Conservation (phyloP, 2,888 invertebrate species). For the Apodemia zela region DNA sequence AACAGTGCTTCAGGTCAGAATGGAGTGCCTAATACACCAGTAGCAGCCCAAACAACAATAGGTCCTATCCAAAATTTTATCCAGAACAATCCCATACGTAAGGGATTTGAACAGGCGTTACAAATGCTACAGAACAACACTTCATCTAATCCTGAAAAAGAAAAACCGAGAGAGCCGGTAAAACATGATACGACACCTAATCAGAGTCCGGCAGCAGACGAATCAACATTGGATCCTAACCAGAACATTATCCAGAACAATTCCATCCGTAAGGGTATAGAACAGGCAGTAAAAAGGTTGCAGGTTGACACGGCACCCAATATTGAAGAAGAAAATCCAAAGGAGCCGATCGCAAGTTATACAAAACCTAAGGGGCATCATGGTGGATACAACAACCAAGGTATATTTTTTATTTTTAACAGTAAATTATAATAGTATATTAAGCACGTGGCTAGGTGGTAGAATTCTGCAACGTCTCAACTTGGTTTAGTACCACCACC, state of each 20-base stretch:
- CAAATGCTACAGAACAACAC: constrained; percentile 46
- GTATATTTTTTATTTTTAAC: constrained; percentile 21
- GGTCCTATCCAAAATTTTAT: constrained; percentile 48
- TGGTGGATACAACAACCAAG: constrained; percentile 30
- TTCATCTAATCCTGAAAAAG: constrained; percentile 43
- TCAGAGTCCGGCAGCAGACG: constrained; percentile 11
- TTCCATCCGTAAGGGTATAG: constrained; percentile 46
- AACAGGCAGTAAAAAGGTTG: constrained; percentile 47
- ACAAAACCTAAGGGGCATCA: constrained; percentile 36
- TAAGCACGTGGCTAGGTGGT: too few relatives aligned
- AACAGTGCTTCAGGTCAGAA: constrained; percentile 7
- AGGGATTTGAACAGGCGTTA: constrained; percentile 46
- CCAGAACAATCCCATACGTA: constrained; percentile 47
- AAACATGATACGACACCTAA: constrained; percentile 33
- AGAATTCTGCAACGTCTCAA: too few relatives aligned
- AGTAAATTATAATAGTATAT: too few relatives aligned
- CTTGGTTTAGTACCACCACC: too few relatives aligned
- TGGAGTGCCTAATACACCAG: too few relatives aligned
- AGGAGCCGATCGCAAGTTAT: constrained; percentile 35
- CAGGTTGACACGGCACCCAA: constrained; percentile 43
- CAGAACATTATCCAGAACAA: constrained; percentile 48
- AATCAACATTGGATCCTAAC: constrained; percentile 38
- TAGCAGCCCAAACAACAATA: constrained; percentile 20
- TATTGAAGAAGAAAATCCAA: constrained; percentile 44
- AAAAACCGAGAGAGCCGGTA: constrained; percentile 43